phyloP scores from a whole-genome alignment of 2,797 vertebrate genomes.

The Falco concolor region DNA sequence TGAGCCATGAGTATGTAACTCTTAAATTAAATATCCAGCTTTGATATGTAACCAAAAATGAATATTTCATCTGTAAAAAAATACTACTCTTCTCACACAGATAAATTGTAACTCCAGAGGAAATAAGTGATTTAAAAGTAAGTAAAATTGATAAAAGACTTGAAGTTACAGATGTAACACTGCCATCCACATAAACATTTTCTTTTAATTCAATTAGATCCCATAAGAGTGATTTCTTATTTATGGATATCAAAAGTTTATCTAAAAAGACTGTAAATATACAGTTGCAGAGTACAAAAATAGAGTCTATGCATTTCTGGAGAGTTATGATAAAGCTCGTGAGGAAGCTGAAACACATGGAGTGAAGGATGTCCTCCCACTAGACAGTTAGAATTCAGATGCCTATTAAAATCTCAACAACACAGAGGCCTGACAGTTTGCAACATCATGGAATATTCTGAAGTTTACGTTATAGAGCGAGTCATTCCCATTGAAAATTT shows the following conservation, averaged over 20 bases:
- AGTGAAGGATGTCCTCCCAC: slow-evolving; percentile 39
- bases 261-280: slow-evolving; percentile 27
- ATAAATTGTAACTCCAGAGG: neutral
- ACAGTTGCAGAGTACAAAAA: slow-evolving; percentile 12
- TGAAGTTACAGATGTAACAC: neutral
- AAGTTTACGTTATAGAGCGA: slow-evolving; percentile 27
- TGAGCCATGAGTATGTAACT: neutral
- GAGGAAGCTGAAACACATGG: slow-evolving; percentile 6
- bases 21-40: neutral
- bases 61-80: neutral
- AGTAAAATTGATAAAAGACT: neutral
- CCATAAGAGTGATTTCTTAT: neutral
- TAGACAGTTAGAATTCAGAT: slow-evolving; percentile 21
- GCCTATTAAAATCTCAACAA: slow-evolving; percentile 30
- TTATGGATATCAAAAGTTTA: neutral
- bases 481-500: slow-evolving; percentile 37
- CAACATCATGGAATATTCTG: slow-evolving; percentile 8
- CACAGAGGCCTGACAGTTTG: neutral
- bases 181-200: neutral
- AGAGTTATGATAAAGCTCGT: slow-evolving; percentile 12
- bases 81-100: neutral
- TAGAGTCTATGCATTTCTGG: neutral
- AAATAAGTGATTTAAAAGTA: neutral
- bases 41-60: neutral
- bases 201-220: slow-evolving; percentile 2